Evolutionary conservation across 2,113 vertebrate species (phyloP), one percentile per base, ranked within the genome.

Genomic region (Merops nubicus): DNA sequence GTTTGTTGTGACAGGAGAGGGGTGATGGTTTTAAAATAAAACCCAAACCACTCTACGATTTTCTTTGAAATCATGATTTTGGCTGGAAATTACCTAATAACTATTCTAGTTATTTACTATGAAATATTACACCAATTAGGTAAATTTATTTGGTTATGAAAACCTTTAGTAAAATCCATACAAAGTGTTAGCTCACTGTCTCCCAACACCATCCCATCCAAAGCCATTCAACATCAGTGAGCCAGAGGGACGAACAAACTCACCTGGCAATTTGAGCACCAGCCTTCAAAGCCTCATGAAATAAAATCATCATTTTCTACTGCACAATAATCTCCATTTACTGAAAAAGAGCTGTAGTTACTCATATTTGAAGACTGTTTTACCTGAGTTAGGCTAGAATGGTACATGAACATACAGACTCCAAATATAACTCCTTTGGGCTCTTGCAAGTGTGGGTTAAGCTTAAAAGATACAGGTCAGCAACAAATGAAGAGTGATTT

Each of bases 381-480:
- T 59, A n/a, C 45, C 6, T 80, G 67, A 48, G 76, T 59, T 63
- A 23, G 16, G 13, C 45, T 25, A 50, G 67, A 65, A 83, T 86
- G 11, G n/a, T 13, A 19, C 36, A 2, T 1, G 20, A 93, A 21
- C 31, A 73, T 45, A 48, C 53, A 79, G 31, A 16, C 59, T 93
- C 63, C 72, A 70, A 18, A 83, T 13, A 59, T 6, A 63, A 70
- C 42, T 74, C 88, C 79, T 90, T 4, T 23, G 79, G 79, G 79
- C 47, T 91, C 80, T 83, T 83, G 54, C 78, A 91, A 93, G 75
- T 14, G 63, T 36, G 33, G 75, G 72, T 94, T 95, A 95, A 96
- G 79, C 68, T 92, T 77, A 67, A 95, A 96, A 96, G 88, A 86
- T 50, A 57, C n/a, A 91, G 85, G 88, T 84, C 83, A 96, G 69